Percentiles rank a stretch among this genome's conserved stretches.
Evolutionary conservation across 2,113 vertebrate species (phyloP).

Genomic region (Serilophus lunatus): DNA sequence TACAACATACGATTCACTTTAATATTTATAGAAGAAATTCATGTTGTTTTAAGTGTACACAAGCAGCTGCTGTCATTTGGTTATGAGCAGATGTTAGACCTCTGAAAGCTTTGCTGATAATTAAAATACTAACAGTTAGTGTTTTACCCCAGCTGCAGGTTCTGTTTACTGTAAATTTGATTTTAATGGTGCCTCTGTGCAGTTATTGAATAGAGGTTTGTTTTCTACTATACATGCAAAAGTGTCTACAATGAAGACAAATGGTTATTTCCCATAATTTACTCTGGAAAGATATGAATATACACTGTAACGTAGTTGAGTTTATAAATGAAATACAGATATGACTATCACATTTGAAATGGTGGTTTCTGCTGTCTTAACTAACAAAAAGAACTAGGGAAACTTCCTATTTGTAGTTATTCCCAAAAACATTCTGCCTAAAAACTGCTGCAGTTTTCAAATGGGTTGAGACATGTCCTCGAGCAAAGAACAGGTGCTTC

Average conservation of each 20-base stretch:
- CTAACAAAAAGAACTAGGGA: conserved; percentile 23
- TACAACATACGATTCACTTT: conserved; percentile 41
- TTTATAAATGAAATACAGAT: conserved; percentile 51
- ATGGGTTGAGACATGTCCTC: background rate
- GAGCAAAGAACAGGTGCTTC: conserved; percentile 50
- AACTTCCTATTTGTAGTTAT: background rate
- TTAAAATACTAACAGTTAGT: conserved; percentile 83
- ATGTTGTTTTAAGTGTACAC: conserved; percentile 65
- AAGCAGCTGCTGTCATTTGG: conserved; percentile 78
- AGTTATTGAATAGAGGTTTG: conserved; percentile 70
- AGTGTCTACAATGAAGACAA: conserved; percentile 74
- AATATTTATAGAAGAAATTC: conserved; percentile 66
- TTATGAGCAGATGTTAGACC: conserved; percentile 80
- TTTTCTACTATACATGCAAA: conserved; percentile 68
- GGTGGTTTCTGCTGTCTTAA: conserved; percentile 30
- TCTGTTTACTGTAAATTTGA: conserved; percentile 82
- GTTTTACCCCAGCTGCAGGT: conserved; percentile 80
- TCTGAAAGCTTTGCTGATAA: conserved; percentile 77
- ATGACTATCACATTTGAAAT: background rate
- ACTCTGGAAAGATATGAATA: conserved; percentile 55
- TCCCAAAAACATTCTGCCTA: background rate
- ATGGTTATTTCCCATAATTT: conserved; percentile 65
- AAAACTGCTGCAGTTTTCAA: conserved; percentile 28
- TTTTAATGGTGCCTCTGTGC: conserved; percentile 79
- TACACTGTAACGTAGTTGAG: background rate